A percentile compares a stretch with the other conserved stretches of the same genome.
These are phyloP conservation scores for Ctenopoma kingsleyae DNA, from an alignment of 2,797 vertebrate genomes.

Conservation along the genomic window DNA sequence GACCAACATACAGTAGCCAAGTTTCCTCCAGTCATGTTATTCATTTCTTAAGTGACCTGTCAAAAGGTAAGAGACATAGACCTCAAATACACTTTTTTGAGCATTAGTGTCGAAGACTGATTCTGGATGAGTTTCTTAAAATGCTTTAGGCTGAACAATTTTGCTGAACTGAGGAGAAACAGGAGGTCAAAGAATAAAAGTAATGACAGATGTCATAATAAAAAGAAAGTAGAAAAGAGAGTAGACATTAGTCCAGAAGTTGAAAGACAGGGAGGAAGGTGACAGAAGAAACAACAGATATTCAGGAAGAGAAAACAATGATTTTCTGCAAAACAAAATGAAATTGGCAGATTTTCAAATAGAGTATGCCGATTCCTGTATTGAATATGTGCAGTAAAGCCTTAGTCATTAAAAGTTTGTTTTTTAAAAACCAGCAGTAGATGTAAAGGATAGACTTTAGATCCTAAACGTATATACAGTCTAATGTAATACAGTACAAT, in stretches of 20 bases:
- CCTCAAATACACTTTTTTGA: not conserved
- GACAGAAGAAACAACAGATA: not conserved
- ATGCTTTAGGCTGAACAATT: slow-evolving; percentile 5
- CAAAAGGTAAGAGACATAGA: not conserved
- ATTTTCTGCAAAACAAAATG: too few relatives aligned
- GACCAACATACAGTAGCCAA: not conserved
- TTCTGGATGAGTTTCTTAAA: slow-evolving; percentile 18
- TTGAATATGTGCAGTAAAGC: too few relatives aligned
- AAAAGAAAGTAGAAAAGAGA: not conserved
- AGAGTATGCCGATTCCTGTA: too few relatives aligned
- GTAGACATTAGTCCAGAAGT: not conserved
- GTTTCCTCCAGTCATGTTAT: slow-evolving; percentile 4
- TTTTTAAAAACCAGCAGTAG: too few relatives aligned
- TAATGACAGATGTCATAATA: slow-evolving; percentile 1
- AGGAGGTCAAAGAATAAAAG: not conserved
- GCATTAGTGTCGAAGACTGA: slow-evolving; percentile 1
- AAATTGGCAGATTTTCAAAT: too few relatives aligned
- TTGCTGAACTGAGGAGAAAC: slow-evolving; percentile 5
- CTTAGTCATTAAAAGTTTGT: too few relatives aligned
- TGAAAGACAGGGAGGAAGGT: not conserved
- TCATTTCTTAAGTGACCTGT: slow-evolving; percentile 4
- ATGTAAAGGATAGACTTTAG: too few relatives aligned
- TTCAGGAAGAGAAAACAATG: not conserved
- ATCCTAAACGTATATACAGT: too few relatives aligned
- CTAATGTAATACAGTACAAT: too few relatives aligned